These are phyloP conservation scores for Mesorhabditis spiculigera DNA, from an alignment of 2,888 invertebrate genomes.

Conservation along the genomic window DNA sequence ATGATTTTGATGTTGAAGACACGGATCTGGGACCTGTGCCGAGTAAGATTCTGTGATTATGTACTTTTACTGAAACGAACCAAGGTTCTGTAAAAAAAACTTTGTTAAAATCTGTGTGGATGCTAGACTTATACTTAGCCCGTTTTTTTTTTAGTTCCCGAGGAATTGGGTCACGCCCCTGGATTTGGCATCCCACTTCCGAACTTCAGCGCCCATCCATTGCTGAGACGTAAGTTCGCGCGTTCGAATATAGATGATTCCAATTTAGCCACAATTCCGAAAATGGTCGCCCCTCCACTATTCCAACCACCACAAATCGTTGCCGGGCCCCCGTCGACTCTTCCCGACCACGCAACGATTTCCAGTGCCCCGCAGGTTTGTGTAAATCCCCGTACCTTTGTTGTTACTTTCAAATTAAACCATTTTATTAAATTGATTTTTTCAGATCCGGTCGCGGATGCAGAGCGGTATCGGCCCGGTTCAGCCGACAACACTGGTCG, in stretches of 20 bases:
- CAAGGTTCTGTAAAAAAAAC: too few relatives aligned
- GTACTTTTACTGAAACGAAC: not conserved
- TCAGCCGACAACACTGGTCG: conserved; percentile 63
- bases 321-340: not conserved
- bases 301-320: not conserved
- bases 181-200: conserved; percentile 22
- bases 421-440: conserved; percentile 15
- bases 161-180: not conserved
- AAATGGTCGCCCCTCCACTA: not conserved
- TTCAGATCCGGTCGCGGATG: conserved; percentile 20
- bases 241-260: not conserved
- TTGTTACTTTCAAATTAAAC: conserved; percentile 16
- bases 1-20: conserved; percentile 28
- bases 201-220: conserved; percentile 21
- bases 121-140: too few relatives aligned
- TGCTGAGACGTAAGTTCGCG: conserved; percentile 6
- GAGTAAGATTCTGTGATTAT: conserved; percentile 18
- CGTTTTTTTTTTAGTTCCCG: not conserved
- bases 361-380: not conserved
- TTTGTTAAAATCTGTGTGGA: too few relatives aligned
- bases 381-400: conserved; percentile 7
- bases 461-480: conserved; percentile 11
- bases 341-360: not conserved
- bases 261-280: not conserved
- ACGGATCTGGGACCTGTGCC: conserved; percentile 42